Base-by-base conservation (phyloP, 2,888 invertebrate genomes). In the Danaus chrysippus region DNA sequence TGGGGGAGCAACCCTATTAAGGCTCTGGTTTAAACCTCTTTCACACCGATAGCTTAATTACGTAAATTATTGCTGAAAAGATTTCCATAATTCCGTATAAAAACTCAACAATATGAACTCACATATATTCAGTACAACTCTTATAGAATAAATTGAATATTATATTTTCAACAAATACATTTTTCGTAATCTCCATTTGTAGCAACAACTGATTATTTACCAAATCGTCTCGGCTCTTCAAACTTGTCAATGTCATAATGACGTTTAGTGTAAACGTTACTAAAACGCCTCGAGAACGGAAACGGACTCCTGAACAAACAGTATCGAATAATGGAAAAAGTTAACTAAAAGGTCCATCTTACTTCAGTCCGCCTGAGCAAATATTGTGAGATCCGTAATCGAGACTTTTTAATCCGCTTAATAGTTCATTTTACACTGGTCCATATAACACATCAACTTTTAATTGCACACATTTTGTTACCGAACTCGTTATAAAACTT, bases 291-390 rank as follows among this genome's bases (percentile, higher is more conserved):
- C 17, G 19, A 17, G 23, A n/a, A 8, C 54, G 62, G 58, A 58
- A 56, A 58, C 58, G 42, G 58, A 58, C 55, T 62, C 62, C 58
- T 58, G 55, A 59, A 58, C 62, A 56, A 59, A 62, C 62, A 62
- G 55, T 44, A 54, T n/a, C 58, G 34, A 49, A 62, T 56, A 61
- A 56, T 56, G 61, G 56, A 58, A 54, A 58, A 54, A 59, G 58
- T 56, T 58, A 62, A 62, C 55, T 62, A 49, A 62, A 62, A 57
- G 46, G 43, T 57, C 46, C 34, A 56, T 17, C 42, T n/a, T 19
- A 46, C 19, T 34, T 55, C 42, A 52, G 46, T 15, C 49, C 49
- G 58, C 55, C 59, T 55, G 62, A 59, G 49, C 62, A 62, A 62
- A 62, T 59, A 59, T 62, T 62, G 54, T 62, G 55, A 58, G 43